phyloP scores from a whole-genome alignment of 2,113 vertebrate species.

The Clarias macrocephalus region DNA sequence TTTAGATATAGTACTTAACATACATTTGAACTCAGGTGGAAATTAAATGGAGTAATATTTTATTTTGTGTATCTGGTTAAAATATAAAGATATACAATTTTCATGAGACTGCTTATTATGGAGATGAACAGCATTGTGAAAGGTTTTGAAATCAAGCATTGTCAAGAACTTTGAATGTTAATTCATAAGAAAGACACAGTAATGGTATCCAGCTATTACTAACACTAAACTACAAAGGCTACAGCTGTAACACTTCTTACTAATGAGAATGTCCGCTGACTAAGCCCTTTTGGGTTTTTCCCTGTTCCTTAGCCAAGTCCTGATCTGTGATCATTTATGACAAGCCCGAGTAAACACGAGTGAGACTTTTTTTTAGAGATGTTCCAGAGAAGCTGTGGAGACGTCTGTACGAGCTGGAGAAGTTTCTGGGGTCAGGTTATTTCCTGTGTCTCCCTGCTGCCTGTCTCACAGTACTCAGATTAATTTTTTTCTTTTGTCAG shows the following conservation, averaged over 20 bases:
- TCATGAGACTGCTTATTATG: neutral
- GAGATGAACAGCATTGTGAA: neutral
- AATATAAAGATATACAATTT: neutral
- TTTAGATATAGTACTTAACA: no score
- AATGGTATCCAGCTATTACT: neutral
- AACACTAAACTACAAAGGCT: neutral
- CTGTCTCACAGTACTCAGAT: neutral
- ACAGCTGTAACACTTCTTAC: neutral
- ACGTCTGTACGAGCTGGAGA: neutral
- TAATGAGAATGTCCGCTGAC: neutral
- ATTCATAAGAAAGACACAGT: neutral
- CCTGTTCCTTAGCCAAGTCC: constrained; percentile 6
- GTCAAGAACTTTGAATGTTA: neutral
- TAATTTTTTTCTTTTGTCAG: constrained; percentile 11
- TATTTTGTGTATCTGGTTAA: no score
- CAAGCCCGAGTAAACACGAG: neutral
- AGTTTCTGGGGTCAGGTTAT: constrained; percentile 10
- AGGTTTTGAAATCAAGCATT: neutral
- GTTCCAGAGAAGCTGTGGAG: neutral
- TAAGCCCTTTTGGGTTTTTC: constrained; percentile 18
- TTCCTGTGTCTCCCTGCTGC: constrained; percentile 25
- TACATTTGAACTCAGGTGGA: no score
- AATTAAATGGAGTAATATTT: no score
- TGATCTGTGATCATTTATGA: constrained; percentile 8
- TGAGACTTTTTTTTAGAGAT: neutral